Base-by-base conservation (phyloP, 2,797 vertebrate genomes). In the Cyprinodon diabolis region DNA sequence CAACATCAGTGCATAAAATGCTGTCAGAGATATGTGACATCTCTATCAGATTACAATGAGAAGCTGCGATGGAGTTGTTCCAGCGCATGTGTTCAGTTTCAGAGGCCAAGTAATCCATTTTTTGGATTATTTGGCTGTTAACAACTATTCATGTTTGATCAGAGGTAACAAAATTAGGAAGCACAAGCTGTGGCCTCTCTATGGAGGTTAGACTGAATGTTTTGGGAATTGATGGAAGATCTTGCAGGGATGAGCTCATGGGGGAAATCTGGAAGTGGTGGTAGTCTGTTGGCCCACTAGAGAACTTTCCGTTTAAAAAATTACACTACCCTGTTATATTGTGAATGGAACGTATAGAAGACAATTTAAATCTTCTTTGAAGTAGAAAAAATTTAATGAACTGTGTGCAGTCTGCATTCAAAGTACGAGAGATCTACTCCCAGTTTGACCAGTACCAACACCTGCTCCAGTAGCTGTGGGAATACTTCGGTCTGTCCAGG, bases 91-190 rank as follows among this genome's bases (percentile, higher is more conserved):
- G 79, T 83, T 89, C 83, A 76, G 49, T 70, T 83, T 89, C 54
- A 76, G 68, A 81, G 69, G 75, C 60, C 78, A 83, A 86, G 66
- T 79, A 72, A 66, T 37, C 66, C 81, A 69, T 81, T 84, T 80
- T 68, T 51, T 79, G 51, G 43, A 40, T 90, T 84, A 89, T 84
- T 86, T 84, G 81, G 80, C 88, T 83, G 89, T 91, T 90, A 87
- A 80, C 72, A 89, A 83, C 68, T 90, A 72, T 86, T 84, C 73
- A 67, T 76, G 85, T 90, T 91, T 92, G 84, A 93, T 93, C 86
- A 87, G 74, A 0, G 66, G 76, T 85, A 88, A 91, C 88, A 90
- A 80, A 92, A 89, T 69, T 71, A 89, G 86, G 78, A 86, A 74
- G 75, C 40, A 6, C 80, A 83, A 75, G 51, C 72, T 84, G 79